Evolutionary conservation across 1,140 invertebrate species (phyloP).

Genomic region (roundworm (Caenorhabditis elegans)): WBcel235 BX284603.4:6695501-6696000

Average conservation of each 20-base stretch:
- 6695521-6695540: background rate
- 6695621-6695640: background rate
- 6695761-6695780: slow-evolving; percentile 6
- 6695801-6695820: background rate
- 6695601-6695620: slow-evolving; percentile 11
- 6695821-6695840: slow-evolving; percentile 1
- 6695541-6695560: slow-evolving; percentile 29
- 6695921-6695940: background rate
- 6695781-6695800: background rate
- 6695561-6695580: slow-evolving; percentile 8
- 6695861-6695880: slow-evolving; percentile 33
- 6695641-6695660: background rate
- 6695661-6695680: slow-evolving; percentile 5
- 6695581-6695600: background rate
- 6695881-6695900: slow-evolving; percentile 31
- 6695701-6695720: background rate
- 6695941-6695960: too few relatives aligned
- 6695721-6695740: background rate
- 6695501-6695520: background rate
- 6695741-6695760: slow-evolving; percentile 14
- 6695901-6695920: background rate
- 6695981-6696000: too few relatives aligned
- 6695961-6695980: too few relatives aligned
- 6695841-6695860: slow-evolving; percentile 25
- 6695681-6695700: slow-evolving; percentile 9